Conservation (phyloP, 2,888 invertebrate species). For the Baccha elongata region DNA sequence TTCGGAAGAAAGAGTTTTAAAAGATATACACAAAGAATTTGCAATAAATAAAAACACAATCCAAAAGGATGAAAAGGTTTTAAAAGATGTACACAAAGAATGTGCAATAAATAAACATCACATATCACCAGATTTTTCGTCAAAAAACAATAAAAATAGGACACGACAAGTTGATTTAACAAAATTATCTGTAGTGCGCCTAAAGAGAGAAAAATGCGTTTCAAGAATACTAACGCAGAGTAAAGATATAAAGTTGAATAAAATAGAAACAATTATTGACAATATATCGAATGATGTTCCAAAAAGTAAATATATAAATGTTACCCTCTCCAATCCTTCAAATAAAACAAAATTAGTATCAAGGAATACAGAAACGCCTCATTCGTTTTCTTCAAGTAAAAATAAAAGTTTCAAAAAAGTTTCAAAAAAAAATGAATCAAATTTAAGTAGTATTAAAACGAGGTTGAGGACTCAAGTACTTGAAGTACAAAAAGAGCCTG, state of each 20-base stretch:
- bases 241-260: not conserved
- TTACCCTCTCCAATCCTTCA: not conserved
- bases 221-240: slow-evolving; percentile 9
- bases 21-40: too few relatives aligned
- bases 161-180: slow-evolving; percentile 30
- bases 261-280: not conserved
- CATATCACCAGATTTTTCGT: not conserved
- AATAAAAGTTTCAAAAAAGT: slow-evolving; percentile 40
- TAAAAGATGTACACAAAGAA: not conserved
- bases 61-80: not conserved
- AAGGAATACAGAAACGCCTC: not conserved
- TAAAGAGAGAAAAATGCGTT: slow-evolving; percentile 57
- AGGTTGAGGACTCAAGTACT: slow-evolving; percentile 43
- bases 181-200: slow-evolving; percentile 64
- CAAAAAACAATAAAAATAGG: not conserved
- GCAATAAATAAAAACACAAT: too few relatives aligned
- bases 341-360: not conserved
- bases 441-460: slow-evolving; percentile 26
- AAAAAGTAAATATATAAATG: not conserved
- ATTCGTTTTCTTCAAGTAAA: not conserved
- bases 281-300: not conserved
- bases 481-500: slow-evolving; percentile 78
- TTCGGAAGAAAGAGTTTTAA: too few relatives aligned
- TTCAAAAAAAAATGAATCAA: slow-evolving; percentile 55
- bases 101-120: not conserved